phyloP scores from a whole-genome alignment of 2,797 vertebrate species.

The Valencia hispanica region DNA sequence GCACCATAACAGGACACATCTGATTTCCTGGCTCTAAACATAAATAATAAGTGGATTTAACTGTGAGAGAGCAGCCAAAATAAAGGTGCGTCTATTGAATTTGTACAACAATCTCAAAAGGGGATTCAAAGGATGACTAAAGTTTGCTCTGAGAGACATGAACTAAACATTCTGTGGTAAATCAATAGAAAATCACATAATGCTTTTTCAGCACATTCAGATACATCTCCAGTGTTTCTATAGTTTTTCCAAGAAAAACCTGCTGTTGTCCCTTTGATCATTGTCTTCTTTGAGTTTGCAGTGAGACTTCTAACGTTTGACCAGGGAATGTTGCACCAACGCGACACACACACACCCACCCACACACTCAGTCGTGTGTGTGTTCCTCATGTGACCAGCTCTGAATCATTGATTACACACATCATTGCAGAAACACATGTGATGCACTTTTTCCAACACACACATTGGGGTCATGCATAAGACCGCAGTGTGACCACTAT shows the following conservation, averaged over 20 bases:
- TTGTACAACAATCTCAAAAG: background rate
- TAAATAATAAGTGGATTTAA: background rate
- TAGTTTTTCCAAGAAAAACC: background rate
- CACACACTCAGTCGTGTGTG: background rate
- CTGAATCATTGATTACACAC: slow-evolving; percentile 62
- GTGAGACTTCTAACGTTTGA: slow-evolving; percentile 15
- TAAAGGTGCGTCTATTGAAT: background rate
- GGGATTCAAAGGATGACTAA: background rate
- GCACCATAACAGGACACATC: background rate
- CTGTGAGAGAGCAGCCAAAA: background rate
- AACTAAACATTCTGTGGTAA: background rate
- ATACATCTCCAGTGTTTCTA: background rate
- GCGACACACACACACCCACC: slow-evolving; percentile 17
- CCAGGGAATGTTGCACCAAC: slow-evolving; percentile 65
- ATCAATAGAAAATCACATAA: background rate
- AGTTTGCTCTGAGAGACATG: background rate
- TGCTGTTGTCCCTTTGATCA: background rate
- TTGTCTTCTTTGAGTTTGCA: background rate
- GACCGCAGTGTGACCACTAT: slow-evolving; percentile 28
- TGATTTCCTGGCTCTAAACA: background rate
- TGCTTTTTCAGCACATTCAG: background rate
- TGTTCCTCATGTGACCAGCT: slow-evolving; percentile 47
- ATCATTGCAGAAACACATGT: slow-evolving; percentile 38
- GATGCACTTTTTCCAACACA: slow-evolving; percentile 40
- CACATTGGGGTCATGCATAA: slow-evolving; percentile 27